A percentile compares a stretch with the other conserved stretches of the same genome.
Conservation (phyloP, 2,113 vertebrate species). For the Gobio gobio region DNA sequence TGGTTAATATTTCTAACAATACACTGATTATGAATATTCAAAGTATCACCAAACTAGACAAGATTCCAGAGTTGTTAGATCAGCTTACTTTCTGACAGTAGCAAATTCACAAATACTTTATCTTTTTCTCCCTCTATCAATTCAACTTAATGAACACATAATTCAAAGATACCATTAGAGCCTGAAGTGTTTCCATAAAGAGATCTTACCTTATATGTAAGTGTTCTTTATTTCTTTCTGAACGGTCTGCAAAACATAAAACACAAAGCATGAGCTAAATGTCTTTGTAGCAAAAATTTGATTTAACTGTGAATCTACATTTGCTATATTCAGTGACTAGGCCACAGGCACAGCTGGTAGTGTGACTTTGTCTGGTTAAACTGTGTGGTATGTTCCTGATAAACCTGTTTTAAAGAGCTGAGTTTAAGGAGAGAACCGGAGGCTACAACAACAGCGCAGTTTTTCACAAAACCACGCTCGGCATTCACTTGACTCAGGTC, state of each 20-base stretch:
- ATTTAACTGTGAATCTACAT: not conserved
- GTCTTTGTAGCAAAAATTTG: not conserved
- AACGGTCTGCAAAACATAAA: slow-evolving; percentile 78
- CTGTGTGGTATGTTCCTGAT: slow-evolving; percentile 31
- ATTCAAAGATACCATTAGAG: not conserved
- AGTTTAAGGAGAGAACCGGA: not conserved
- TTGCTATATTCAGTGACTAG: not conserved
- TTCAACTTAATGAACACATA: not conserved
- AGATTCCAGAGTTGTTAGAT: not conserved
- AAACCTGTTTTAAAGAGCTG: slow-evolving; percentile 46
- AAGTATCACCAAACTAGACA: not conserved
- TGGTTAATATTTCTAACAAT: not conserved
- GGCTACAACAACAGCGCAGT: not conserved
- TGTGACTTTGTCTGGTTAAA: not conserved
- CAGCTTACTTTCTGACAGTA: not conserved
- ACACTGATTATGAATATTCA: not conserved
- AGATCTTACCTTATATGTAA: slow-evolving; percentile 82
- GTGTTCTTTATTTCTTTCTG: slow-evolving; percentile 85
- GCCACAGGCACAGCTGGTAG: not conserved
- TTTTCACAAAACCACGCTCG: not conserved
- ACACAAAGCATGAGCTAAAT: slow-evolving; percentile 19
- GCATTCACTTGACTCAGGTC: not conserved
- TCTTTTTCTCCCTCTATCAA: not conserved
- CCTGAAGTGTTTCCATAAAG: not conserved
- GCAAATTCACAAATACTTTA: not conserved